A percentile compares a stretch with the other conserved stretches of the same genome.
These are phyloP conservation scores for Phalacrocorax pelagicus DNA, from an alignment of 2,113 vertebrate species.

Conservation along the genomic window DNA sequence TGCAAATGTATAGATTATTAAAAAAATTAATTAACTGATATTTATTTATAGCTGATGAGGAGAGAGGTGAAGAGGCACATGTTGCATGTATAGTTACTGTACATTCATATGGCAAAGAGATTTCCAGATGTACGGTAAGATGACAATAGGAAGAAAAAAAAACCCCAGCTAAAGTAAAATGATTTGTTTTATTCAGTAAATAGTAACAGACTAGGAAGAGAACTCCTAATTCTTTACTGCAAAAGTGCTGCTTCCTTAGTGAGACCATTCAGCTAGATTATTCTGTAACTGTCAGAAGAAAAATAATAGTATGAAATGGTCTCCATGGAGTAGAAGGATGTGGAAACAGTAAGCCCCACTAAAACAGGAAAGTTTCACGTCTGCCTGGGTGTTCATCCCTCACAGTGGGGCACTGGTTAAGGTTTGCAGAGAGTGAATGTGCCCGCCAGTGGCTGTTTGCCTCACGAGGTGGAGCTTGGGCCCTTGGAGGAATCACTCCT, in stretches of 20 bases:
- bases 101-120: neutral
- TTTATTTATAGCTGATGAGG: neutral
- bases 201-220: neutral
- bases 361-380: neutral
- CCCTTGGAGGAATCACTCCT: neutral
- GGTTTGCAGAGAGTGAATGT: fast-evolving
- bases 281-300: neutral
- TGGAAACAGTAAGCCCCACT: neutral
- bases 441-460: fast-evolving
- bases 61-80: neutral
- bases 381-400: neutral
- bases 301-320: neutral
- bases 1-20: neutral
- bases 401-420: fast-evolving
- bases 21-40: neutral
- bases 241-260: neutral
- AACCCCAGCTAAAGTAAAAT: neutral
- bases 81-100: neutral
- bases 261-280: neutral
- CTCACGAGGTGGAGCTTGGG: neutral
- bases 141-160: neutral
- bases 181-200: neutral
- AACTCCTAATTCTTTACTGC: neutral
- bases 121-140: neutral
- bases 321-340: neutral